A percentile compares a stretch with the other conserved stretches of the same genome.
phyloP scores from a whole-genome alignment of 2,113 vertebrate genomes.

The Grallaria varia region DNA sequence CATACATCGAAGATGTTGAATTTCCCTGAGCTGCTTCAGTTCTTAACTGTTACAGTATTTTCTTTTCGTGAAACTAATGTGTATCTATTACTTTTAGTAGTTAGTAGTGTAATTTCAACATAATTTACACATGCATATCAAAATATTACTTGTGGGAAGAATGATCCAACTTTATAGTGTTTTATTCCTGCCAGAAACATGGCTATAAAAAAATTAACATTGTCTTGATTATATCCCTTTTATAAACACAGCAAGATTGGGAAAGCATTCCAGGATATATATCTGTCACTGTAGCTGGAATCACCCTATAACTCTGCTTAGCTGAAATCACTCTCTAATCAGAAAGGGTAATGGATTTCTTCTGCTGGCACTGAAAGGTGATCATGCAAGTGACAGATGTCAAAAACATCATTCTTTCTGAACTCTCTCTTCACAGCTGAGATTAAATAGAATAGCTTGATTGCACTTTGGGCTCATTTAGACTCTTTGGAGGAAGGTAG shows the following conservation, averaged over 20 bases:
- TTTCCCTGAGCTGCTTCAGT: background rate
- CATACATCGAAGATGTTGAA: background rate
- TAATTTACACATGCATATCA: background rate
- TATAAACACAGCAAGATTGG: background rate
- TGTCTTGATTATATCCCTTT: background rate
- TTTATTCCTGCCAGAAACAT: background rate
- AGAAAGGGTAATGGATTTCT: conserved; percentile 24
- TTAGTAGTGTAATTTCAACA: background rate
- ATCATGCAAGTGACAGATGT: conserved; percentile 40
- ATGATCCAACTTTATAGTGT: background rate
- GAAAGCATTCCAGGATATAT: background rate
- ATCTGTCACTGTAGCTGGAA: conserved; percentile 19
- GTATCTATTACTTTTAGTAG: background rate
- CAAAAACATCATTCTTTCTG: conserved; percentile 12
- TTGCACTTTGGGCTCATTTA: conserved; percentile 6
- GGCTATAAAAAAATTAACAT: background rate
- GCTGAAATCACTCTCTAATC: conserved; percentile 36
- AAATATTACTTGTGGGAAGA: background rate
- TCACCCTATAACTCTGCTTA: conserved; percentile 29
- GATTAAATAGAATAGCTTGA: conserved; percentile 9
- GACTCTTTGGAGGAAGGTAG: background rate
- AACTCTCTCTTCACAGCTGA: background rate
- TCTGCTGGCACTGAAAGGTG: background rate
- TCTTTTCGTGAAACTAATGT: background rate
- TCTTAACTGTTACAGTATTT: background rate